Evolutionary conservation across 2,797 vertebrate genomes (phyloP), one percentile per base, ranked within the genome.

Genomic region (Cirrhinus molitorella): DNA sequence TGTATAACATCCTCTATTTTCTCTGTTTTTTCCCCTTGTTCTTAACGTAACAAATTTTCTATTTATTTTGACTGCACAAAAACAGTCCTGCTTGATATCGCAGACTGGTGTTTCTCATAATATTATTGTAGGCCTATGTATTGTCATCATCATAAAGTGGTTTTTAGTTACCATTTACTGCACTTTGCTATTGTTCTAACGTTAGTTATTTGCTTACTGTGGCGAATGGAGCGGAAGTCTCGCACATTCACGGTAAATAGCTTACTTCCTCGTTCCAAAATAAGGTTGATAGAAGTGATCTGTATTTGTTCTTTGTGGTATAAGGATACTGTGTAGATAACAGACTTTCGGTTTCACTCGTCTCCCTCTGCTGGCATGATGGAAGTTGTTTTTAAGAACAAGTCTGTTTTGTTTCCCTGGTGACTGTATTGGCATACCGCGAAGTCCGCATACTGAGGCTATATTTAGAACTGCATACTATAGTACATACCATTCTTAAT

Each of bases 371-470:
- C 53, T 77, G 65, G n/a, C 45, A 6, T 47, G 43, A 83, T 43
- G 40, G 19, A 14, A 55, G 14, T 51, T 63, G 55, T 79, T 65
- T 81, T 65, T 55, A 65, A 49, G 19, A 80, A 17, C 51, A 28
- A 28, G 65, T 80, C 19, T 77, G 73, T 84, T 83, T 68, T 76
- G 84, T 88, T 40, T 76, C 70, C 82, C 31, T 73, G 19, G 84
- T 57, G 81, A 83, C 43, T 43, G 49, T 63, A 31, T 51, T 76
- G 61, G 70, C 51, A 47, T 14, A 67, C 55, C n/a, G 51, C 37
- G n/a, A 21, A 11, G 37, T 47, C 17, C 23, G 28, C 43, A n/a
- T 23, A 49, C 37, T 45, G 2, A 79, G 16, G 3, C 17, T 13
- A 70, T 40, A 55, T 59, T 40, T 53, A 2, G 6, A 40, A 53